These are phyloP conservation scores for Pristionchus pacificus DNA, from an alignment of 1,140 invertebrate species.

Conservation along the genomic window DNA sequence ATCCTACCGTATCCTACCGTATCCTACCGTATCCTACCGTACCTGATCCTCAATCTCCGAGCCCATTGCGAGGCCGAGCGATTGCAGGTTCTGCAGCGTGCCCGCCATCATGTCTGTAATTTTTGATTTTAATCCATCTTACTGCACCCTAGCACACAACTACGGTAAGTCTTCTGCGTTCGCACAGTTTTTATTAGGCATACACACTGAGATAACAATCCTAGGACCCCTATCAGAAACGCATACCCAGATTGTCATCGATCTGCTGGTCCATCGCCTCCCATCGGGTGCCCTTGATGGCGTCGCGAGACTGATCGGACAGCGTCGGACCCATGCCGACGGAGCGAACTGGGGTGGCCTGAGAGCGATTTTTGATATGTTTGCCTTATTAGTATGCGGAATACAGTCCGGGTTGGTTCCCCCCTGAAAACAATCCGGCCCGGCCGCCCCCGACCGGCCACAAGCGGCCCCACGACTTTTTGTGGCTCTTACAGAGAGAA, in stretches of 20 bases:
- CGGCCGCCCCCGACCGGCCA: too few species aligned
- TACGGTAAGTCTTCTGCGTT: too few species aligned
- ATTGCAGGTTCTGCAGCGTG: slow-evolving; percentile 74
- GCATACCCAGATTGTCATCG: slow-evolving; percentile 55
- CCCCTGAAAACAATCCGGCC: too few species aligned
- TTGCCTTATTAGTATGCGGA: background rate
- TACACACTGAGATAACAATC: too few species aligned
- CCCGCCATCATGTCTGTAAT: slow-evolving; percentile 74
- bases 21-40: background rate
- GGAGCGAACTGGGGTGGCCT: slow-evolving; percentile 3
- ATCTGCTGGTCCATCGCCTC: slow-evolving; percentile 57
- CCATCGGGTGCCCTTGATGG: slow-evolving; percentile 55
- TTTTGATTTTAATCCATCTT: too few species aligned
- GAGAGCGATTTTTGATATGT: background rate
- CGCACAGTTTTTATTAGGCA: too few species aligned
- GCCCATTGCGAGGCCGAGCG: slow-evolving; percentile 73
- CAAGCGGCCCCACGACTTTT: too few species aligned
- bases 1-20: too few species aligned
- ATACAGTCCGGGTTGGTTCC: too few species aligned
- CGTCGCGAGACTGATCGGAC: slow-evolving; percentile 42
- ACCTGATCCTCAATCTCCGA: slow-evolving; percentile 77
- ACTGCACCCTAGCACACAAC: too few species aligned
- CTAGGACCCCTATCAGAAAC: background rate
- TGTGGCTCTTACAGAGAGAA: too few species aligned
- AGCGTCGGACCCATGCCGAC: slow-evolving; percentile 22